Evolutionary conservation across 2,113 vertebrate genomes (phyloP).

Genomic region (Daphoenositta chrysoptera): DNA sequence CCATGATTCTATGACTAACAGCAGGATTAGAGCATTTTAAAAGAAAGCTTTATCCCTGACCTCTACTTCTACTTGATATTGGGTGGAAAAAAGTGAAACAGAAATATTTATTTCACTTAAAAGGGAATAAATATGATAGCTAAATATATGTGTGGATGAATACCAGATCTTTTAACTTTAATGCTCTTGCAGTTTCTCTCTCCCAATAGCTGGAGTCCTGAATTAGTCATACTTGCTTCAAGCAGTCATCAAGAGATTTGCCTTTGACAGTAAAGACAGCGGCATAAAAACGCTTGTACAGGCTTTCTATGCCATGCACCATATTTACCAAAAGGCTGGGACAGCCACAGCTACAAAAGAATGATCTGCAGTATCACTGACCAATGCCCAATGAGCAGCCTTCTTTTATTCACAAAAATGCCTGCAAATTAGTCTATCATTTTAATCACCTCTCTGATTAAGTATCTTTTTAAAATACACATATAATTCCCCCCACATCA

Average conservation of each 20-base stretch:
- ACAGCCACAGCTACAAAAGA: background rate
- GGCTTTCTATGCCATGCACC: background rate
- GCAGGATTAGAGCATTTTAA: background rate
- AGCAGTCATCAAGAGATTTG: background rate
- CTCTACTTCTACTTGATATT: background rate
- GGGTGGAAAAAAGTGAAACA: background rate
- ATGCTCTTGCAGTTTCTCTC: background rate
- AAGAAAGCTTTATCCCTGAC: background rate
- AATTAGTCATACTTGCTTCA: background rate
- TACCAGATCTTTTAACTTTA: background rate
- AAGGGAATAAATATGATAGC: background rate
- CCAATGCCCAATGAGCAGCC: background rate
- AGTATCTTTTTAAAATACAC: background rate
- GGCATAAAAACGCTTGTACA: background rate
- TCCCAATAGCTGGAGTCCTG: background rate
- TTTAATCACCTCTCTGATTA: background rate
- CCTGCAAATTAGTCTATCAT: background rate
- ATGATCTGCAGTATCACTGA: background rate
- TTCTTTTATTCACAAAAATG: background rate
- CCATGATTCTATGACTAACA: background rate
- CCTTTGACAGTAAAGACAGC: background rate
- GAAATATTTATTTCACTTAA: background rate
- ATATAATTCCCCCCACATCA: background rate
- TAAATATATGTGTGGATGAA: background rate
- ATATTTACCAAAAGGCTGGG: background rate